Percentiles rank a stretch among this genome's conserved stretches.
phyloP scores from a whole-genome alignment of 2,888 invertebrate genomes.

The Drosophila suboccidentalis region DNA sequence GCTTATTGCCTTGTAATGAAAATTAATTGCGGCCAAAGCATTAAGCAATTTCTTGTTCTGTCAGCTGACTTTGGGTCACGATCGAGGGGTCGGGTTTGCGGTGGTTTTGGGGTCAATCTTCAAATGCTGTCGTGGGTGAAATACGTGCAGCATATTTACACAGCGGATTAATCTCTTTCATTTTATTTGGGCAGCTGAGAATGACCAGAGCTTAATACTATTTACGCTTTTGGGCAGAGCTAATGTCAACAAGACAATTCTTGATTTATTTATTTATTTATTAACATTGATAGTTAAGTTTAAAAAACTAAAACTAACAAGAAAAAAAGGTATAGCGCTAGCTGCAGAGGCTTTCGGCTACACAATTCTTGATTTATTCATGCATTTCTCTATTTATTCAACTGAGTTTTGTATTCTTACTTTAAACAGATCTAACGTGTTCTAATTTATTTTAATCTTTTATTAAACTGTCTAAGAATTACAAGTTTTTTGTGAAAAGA shows the following conservation, averaged over 20 bases:
- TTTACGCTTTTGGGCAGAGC: not conserved
- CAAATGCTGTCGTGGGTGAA: slow-evolving; percentile 35
- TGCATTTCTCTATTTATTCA: not conserved
- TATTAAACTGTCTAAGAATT: not conserved
- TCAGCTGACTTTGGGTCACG: slow-evolving; percentile 17
- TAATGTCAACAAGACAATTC: slow-evolving; percentile 7
- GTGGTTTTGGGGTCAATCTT: slow-evolving; percentile 11
- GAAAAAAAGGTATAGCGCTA: too few species aligned
- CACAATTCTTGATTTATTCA: slow-evolving; percentile 1
- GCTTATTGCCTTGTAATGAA: slow-evolving; percentile 77
- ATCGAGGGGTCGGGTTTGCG: not conserved
- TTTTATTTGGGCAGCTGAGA: slow-evolving; percentile 27
- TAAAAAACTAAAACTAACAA: too few species aligned
- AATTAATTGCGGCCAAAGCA: slow-evolving; percentile 71
- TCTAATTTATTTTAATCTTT: not conserved
- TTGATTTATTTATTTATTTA: slow-evolving; percentile 1
- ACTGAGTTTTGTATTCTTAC: not conserved
- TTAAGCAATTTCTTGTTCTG: slow-evolving; percentile 48
- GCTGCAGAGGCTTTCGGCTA: too few species aligned
- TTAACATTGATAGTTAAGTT: too few species aligned
- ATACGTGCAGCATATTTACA: slow-evolving; percentile 64
- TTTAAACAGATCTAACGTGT: not conserved
- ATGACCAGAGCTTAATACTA: slow-evolving; percentile 15
- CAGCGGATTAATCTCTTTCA: slow-evolving; percentile 65
- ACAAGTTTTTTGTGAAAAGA: not conserved